Evolutionary conservation across 2,113 vertebrate genomes (phyloP), one percentile per base, ranked within the genome.

Genomic region (Plotosus lineatus): DNA sequence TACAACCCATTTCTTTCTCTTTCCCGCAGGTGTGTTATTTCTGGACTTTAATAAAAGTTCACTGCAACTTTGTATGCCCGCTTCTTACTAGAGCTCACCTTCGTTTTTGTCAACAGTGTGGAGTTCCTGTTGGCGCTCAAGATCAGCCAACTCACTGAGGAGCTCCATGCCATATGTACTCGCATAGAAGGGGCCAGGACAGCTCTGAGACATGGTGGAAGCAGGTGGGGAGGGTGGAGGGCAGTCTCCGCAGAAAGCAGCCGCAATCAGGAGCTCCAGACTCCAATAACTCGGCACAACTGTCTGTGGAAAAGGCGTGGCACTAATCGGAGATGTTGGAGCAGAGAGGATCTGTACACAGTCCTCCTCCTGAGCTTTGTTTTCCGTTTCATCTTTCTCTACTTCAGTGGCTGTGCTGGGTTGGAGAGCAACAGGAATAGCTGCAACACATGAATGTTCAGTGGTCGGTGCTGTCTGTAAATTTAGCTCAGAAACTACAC

Each of bases 101-200:
- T 90, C 90, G 44, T 81, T 76, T 83, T 90, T 86, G 76, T 88
- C 90, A 78, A 83, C 85, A 74, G 82, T 87, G 84, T 84, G 91
- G 80, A 85, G 89, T 69, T 89, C 93, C 83, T 88, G 93, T 82
- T 93, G 95, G 71, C 91, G 88, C 92, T 97, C 96, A 88, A 99
- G 91, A 84, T 98, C 96, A 0, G 96, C 97, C 87, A 99, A 90
- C 82, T 98, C 97, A 4, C 97, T 97, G 80, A 99, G 95, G 86
- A 99, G 94, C 87, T 95, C 94, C 42, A 99, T 97, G 72, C 97
- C 97, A 0, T 94, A 94, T 3, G 94, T 92, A 84, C 93, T 91
- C 84, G 94, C 93, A 51, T 42, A 86, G 0, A 92, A 89, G 0
- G 85, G 83, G 69, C 42, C 79, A 53, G 82, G n/a, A 42, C 72